These are phyloP conservation scores for Penaeus indicus DNA, from an alignment of 1,140 invertebrate species.

Conservation along the genomic window DNA sequence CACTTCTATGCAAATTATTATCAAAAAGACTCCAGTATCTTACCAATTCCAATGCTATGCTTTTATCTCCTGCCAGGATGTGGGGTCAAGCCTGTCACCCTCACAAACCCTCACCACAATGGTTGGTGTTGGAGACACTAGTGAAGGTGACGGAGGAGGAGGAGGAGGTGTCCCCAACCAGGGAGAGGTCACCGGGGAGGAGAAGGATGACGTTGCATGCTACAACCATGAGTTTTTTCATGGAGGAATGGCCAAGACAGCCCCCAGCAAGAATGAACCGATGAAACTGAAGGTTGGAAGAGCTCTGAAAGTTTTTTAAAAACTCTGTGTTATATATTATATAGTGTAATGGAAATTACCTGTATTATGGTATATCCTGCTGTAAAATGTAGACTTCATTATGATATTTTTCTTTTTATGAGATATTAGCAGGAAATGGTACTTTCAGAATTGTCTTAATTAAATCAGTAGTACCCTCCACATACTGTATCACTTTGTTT, in stretches of 20 bases:
- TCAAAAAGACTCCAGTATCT: neutral
- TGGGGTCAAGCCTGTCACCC: neutral
- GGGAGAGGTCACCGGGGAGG: neutral
- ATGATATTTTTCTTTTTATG: no score
- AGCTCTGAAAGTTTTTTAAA: neutral
- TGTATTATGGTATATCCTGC: neutral
- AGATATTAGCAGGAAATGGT: no score
- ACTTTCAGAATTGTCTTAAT: no score
- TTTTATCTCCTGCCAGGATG: neutral
- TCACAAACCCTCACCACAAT: neutral
- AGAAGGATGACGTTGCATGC: constrained; percentile 9
- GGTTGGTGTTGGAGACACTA: neutral
- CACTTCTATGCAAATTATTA: neutral
- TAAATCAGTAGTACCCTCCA: no score
- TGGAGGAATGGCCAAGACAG: constrained; percentile 57
- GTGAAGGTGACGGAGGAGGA: neutral
- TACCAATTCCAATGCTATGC: neutral
- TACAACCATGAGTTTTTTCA: constrained; percentile 6
- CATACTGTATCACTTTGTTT: neutral
- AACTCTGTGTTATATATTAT: constrained; percentile 6
- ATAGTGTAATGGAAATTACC: neutral
- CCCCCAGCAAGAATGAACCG: constrained; percentile 37
- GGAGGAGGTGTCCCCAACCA: neutral
- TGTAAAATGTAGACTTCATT: no score
- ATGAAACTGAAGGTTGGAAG: constrained; percentile 46